These are phyloP conservation scores for Atherinomorus stipes DNA, from an alignment of 2,113 vertebrate species.

Conservation along the genomic window DNA sequence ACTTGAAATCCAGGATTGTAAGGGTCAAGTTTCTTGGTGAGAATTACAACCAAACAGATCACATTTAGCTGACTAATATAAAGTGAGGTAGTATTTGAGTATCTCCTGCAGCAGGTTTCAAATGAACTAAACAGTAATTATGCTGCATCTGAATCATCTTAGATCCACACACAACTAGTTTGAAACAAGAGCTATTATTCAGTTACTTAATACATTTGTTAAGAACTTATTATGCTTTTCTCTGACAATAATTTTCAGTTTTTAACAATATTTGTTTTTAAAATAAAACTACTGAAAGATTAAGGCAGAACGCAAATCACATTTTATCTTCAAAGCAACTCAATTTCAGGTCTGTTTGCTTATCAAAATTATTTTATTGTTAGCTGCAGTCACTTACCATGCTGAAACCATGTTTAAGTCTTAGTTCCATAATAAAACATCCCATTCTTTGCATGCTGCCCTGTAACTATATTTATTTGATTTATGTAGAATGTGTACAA, in stretches of 20 bases:
- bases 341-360: background rate
- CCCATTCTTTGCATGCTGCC: background rate
- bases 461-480: conserved; percentile 37
- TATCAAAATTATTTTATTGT: background rate
- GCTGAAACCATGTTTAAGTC: background rate
- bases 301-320: background rate
- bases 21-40: no score
- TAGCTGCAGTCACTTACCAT: background rate
- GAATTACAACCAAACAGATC: no score
- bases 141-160: no score
- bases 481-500: conserved; percentile 14
- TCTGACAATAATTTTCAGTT: background rate
- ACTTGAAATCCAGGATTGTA: no score
- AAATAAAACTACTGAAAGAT: background rate
- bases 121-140: no score
- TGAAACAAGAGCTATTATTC: no score
- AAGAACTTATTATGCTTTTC: background rate
- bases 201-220: no score
- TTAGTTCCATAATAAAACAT: conserved; percentile 8
- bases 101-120: no score
- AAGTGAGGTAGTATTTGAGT: no score
- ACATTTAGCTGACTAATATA: no score
- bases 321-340: conserved; percentile 35
- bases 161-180: no score
- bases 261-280: no score